Evolutionary conservation across 2,113 vertebrate genomes (phyloP), one percentile per base, ranked within the genome.

Genomic region (Nothobranchius kuhntae): DNA sequence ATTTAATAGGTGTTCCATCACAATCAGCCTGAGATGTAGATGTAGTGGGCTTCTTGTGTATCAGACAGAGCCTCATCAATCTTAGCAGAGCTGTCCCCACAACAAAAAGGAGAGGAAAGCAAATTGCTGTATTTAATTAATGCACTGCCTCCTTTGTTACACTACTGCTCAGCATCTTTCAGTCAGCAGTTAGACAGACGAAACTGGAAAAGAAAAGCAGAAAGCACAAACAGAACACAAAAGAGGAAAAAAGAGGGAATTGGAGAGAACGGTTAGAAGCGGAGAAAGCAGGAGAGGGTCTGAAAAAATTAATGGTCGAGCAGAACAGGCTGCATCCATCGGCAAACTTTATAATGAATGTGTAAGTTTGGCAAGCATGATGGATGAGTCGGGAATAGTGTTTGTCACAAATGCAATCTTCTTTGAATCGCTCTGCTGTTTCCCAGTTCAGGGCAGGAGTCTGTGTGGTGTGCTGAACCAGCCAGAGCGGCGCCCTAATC

Each of bases 121-220:
- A 93, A 91, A 93, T 93, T 92, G 91, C 90, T 89, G 89, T 80
- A 86, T 93, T 91, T 93, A 94, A 94, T 93, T 93, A 94, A 94
- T 91, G 90, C 85, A 84, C 83, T 86, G 86, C 85, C 84, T 89
- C 89, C 70, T 87, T 90, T 91, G 86, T 90, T 92, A 78, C 71
- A 86, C 78, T 79, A 85, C 86, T 77, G 88, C 88, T 92, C 92
- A 94, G 93, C 92, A 92, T 90, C 90, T 94, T 92, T 93, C 83
- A 78, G 62, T 84, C 83, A 73, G 68, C 76, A 67, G 71, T 65
- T 72, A 65, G 47, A 75, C 69, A 78, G 75, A 60, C 61, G 50
- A 68, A 81, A 67, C 65, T 3, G 30, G 30, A 30, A 47, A 60
- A 71, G 77, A 75, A 89, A 88, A 77, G 81, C 86, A 67, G 12